Base-by-base conservation (phyloP, 2,797 vertebrate species). In the Melanogrammus aeglefinus region DNA sequence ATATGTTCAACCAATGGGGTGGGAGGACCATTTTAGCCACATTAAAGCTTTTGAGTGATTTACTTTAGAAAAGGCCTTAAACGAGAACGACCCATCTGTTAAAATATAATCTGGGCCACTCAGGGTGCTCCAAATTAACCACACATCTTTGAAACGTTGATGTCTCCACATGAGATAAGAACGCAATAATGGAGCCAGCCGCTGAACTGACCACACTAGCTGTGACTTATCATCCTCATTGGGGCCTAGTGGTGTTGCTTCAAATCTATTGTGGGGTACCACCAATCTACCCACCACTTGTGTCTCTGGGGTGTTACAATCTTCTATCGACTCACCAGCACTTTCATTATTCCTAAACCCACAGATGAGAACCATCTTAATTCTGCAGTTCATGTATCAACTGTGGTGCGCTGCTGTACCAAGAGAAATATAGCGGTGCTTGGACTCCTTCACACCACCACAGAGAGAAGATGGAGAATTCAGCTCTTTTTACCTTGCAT, bases 221-320 rank as follows among this genome's bases (percentile, higher is more conserved):
- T 88, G 88, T 80, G 84, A 91, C 91, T 90, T 92, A 90, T 91
- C 90, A 70, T 80, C 39, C 39, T 77, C 79, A 88, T 90, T 91
- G 87, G 90, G 86, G 78, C 79, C 82, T 73, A 79, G 78, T 83
- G 89, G 82, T 84, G 78, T 84, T 47, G 83, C 84, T 84, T 88
- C 86, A 86, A 74, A 72, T 76, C 74, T 78, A 72, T 76, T 75
- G 76, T 76, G 75, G 57, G 73, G 80, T 76, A 85, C 78, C 77
- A 75, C 88, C 85, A 85, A 79, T 89, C 89, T 90, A 90, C 83
- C 87, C 80, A 75, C 83, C 81, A 82, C 80, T 41, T 75, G 76
- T 36, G 80, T 88, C 81, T 84, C 83, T 79, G 39, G 69, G 83
- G 77, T 69, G 80, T 81, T 81, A 78, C 77, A 31, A 44, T 83